Percentiles rank a stretch among this genome's conserved stretches.
Evolutionary conservation across 2,113 vertebrate species (phyloP).

Genomic region (Spermophilus dauricus): DNA sequence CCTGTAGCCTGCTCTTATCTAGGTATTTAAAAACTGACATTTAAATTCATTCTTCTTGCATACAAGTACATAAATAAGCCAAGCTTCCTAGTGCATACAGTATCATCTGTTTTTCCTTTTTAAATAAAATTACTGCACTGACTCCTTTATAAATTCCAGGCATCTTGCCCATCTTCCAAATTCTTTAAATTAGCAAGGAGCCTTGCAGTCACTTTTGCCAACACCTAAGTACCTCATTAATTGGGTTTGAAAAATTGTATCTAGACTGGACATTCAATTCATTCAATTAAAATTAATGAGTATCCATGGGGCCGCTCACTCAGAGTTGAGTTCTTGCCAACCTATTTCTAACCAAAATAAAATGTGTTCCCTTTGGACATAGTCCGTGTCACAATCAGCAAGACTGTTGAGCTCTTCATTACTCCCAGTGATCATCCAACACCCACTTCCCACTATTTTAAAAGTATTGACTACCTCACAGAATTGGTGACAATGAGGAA

Average conservation of each 20-base stretch:
- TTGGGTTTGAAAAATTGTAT: slow-evolving; percentile 63
- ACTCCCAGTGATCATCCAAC: not conserved
- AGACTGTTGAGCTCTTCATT: not conserved
- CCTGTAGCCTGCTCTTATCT: not conserved
- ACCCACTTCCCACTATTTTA: not conserved
- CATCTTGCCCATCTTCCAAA: slow-evolving; percentile 25
- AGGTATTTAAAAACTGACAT: slow-evolving; percentile 56
- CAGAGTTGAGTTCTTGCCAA: slow-evolving; percentile 36
- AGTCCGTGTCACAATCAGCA: not conserved
- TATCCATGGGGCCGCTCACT: slow-evolving; percentile 26
- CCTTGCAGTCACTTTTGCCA: slow-evolving; percentile 58
- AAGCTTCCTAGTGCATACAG: not conserved
- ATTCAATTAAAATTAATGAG: slow-evolving; percentile 76
- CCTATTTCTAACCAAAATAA: slow-evolving; percentile 1
- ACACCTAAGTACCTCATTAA: slow-evolving; percentile 69
- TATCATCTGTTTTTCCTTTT: not conserved
- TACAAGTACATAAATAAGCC: not conserved
- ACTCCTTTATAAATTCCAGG: slow-evolving; percentile 43
- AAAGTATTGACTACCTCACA: no score
- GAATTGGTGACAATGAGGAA: not conserved
- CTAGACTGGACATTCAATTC: slow-evolving; percentile 57
- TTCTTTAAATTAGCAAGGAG: slow-evolving; percentile 67
- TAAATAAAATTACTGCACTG: not conserved
- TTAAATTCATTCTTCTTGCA: slow-evolving; percentile 16
- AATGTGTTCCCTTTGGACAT: not conserved